These are phyloP conservation scores for Pipra filicauda DNA, from an alignment of 2,113 vertebrate species.

Conservation along the genomic window DNA sequence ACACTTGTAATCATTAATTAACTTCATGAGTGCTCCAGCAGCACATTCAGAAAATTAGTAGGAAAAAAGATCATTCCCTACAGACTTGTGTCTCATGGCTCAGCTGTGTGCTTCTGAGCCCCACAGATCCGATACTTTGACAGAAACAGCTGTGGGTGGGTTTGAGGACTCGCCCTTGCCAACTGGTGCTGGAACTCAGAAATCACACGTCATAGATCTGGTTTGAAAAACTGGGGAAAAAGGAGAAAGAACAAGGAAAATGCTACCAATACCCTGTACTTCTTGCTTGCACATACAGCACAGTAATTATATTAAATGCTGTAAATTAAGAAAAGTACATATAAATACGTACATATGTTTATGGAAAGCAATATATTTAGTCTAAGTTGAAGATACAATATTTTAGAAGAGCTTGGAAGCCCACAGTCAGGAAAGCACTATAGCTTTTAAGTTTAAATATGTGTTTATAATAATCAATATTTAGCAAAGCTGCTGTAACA, in stretches of 20 bases:
- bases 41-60: neutral
- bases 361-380: neutral
- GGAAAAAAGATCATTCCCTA: neutral
- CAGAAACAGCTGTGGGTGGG: neutral
- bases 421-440: neutral
- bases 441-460: neutral
- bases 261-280: neutral
- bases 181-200: neutral
- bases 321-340: neutral
- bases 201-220: neutral
- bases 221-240: neutral
- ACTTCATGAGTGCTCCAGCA: neutral
- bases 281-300: neutral
- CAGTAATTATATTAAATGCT: neutral
- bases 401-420: neutral
- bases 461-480: neutral
- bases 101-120: neutral
- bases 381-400: neutral
- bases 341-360: neutral
- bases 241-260: neutral
- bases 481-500: neutral
- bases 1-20: neutral
- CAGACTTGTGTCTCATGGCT: neutral
- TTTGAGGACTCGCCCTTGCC: neutral
- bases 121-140: fast-evolving